Percentiles rank a stretch among this genome's conserved stretches.
Conservation (phyloP, 2,888 invertebrate genomes). For the Drosophila sordidapex region DNA sequence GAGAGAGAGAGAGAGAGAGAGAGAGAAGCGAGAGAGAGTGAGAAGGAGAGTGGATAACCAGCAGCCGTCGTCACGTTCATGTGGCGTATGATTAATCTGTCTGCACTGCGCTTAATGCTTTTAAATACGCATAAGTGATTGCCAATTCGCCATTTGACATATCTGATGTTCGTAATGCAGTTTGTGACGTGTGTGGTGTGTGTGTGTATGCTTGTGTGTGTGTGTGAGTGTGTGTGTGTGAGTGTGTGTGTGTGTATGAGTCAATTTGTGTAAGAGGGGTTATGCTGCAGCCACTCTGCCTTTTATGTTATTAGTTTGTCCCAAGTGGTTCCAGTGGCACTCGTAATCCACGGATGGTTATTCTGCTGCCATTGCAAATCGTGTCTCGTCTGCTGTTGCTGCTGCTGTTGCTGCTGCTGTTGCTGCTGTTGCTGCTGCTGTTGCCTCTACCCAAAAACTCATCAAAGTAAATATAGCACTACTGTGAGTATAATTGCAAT, state of each 20-base stretch:
- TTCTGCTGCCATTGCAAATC: conserved; percentile 13
- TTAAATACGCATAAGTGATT: conserved; percentile 59
- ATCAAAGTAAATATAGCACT: conserved; percentile 15
- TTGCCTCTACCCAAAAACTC: conserved; percentile 4
- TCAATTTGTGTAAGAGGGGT: not conserved
- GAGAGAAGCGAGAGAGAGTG: conserved; percentile 19
- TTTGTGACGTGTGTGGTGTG: conserved; percentile 13
- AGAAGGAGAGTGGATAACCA: conserved; percentile 32
- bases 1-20: conserved; percentile 1
- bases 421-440: not conserved
- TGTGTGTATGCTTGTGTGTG: not conserved
- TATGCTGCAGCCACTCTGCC: conserved; percentile 21
- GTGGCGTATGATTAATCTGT: conserved; percentile 67
- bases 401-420: not conserved
- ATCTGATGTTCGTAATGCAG: conserved; percentile 36
- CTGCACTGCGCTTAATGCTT: conserved; percentile 53
- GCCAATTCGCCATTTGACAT: conserved; percentile 29
- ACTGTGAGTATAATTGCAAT: conserved; percentile 12
- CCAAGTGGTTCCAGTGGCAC: conserved; percentile 14
- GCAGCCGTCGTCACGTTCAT: conserved; percentile 39
- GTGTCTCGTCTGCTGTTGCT: not conserved
- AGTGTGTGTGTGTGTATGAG: not conserved
- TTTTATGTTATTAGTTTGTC: conserved; percentile 42
- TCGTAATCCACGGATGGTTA: not conserved
- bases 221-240: not conserved